phyloP scores from a whole-genome alignment of 1,140 invertebrate species.

The Apis laboriosa region DNA sequence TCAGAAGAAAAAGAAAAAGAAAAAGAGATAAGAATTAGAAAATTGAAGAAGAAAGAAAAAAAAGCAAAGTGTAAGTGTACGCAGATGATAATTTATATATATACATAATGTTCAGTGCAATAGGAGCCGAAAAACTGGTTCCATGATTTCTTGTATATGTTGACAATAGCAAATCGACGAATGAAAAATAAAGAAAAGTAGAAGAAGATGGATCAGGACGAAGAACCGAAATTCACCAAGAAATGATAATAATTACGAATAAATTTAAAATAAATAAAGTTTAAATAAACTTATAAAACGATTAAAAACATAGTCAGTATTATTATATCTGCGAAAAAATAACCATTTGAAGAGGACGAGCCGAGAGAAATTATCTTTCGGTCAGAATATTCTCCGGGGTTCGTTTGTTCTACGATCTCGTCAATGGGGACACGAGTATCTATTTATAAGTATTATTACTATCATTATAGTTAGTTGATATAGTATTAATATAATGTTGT shows the following conservation, averaged over 20 bases:
- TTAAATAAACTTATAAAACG: conserved; percentile 62
- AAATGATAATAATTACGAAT: conserved; percentile 73
- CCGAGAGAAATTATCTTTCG: not conserved
- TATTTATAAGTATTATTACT: conserved; percentile 19
- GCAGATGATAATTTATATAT: conserved; percentile 35
- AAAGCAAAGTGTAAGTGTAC: conserved; percentile 22
- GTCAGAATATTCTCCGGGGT: not conserved
- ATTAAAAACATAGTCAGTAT: conserved; percentile 71
- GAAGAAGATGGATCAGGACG: not conserved
- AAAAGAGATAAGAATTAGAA: not conserved
- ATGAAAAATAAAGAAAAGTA: not conserved
- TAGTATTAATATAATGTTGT: not conserved
- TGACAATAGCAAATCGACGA: conserved; percentile 60
- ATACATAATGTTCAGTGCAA: conserved; percentile 52
- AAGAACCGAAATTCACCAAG: conserved; percentile 60
- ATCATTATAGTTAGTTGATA: conserved; percentile 1
- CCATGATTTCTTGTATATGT: conserved; percentile 52
- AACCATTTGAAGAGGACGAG: conserved; percentile 22
- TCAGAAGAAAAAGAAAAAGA: not conserved
- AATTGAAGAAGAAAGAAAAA: not conserved
- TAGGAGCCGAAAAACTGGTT: conserved; percentile 22
- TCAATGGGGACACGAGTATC: conserved; percentile 42
- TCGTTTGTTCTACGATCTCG: conserved; percentile 46
- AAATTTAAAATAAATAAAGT: conserved; percentile 33
- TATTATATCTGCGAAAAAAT: conserved; percentile 58